Conservation (phyloP, 2,797 vertebrate genomes). For the Tenualosa ilisha region DNA sequence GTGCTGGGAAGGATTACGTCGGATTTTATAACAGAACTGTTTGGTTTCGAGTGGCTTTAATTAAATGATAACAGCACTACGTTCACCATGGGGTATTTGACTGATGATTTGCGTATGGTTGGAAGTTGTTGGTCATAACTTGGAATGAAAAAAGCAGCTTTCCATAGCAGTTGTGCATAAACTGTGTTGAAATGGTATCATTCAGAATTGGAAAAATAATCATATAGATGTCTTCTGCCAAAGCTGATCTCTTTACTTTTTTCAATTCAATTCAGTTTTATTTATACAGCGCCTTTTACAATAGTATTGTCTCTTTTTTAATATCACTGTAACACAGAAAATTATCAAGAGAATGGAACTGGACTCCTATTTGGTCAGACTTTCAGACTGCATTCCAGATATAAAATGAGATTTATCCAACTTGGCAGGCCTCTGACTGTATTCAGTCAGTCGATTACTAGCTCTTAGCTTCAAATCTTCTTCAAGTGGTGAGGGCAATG, state of each 20-base stretch:
- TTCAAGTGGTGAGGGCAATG: not conserved
- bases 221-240: not conserved
- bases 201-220: not conserved
- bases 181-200: constrained; percentile 8
- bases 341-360: not conserved
- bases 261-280: too few relatives aligned
- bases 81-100: not conserved
- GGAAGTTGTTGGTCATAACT: constrained; percentile 6
- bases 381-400: not conserved
- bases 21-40: constrained; percentile 17
- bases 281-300: too few relatives aligned
- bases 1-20: not conserved
- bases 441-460: not conserved
- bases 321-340: not conserved
- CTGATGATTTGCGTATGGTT: not conserved
- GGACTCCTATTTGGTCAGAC: not conserved
- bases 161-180: not conserved
- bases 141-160: not conserved
- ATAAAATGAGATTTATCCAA: not conserved
- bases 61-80: not conserved
- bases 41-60: constrained; percentile 12
- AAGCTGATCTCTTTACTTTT: constrained; percentile 10
- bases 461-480: not conserved
- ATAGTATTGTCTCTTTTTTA: too few relatives aligned
- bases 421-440: not conserved